Evolutionary conservation across 1,140 invertebrate genomes (phyloP).

Genomic region (Steinernema khuongi): DNA sequence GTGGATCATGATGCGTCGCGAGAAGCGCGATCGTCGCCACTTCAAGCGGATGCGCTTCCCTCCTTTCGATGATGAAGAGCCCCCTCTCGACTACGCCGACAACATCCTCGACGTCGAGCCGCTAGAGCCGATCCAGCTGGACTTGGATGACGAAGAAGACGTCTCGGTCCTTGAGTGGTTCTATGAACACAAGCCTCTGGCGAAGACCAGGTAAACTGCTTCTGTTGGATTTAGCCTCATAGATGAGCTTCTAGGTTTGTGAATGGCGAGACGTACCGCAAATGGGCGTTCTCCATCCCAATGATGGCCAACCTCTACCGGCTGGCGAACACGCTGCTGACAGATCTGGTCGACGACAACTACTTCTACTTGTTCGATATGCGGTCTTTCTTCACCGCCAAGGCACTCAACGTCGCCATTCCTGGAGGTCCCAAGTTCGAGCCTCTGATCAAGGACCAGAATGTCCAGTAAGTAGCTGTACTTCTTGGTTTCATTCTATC

Average conservation of each 20-base stretch:
- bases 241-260: conserved; percentile 68
- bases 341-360: conserved; percentile 91
- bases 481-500: conserved; percentile 27
- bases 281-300: conserved; percentile 87
- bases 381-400: conserved; percentile 98
- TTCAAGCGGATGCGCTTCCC: conserved; percentile 96
- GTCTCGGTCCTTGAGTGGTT: conserved; percentile 81
- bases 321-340: conserved; percentile 93
- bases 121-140: conserved; percentile 96
- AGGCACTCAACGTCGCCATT: conserved; percentile 99
- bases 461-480: conserved; percentile 70
- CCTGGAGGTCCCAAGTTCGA: conserved; percentile 99
- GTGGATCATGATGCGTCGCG: conserved; percentile 99
- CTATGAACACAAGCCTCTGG: conserved; percentile 95
- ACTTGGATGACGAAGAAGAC: conserved; percentile 92
- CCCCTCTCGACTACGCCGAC: conserved; percentile 96
- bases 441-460: conserved; percentile 93
- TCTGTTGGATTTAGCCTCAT: not conserved
- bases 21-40: conserved; percentile 94
- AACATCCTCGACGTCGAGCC: conserved; percentile 98
- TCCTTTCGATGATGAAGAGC: conserved; percentile 99
- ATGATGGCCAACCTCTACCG: conserved; percentile 95
- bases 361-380: conserved; percentile 99
- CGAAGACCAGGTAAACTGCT: conserved; percentile 66
- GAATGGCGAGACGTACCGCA: conserved; percentile 91